Evolutionary conservation across 2,113 vertebrate species (phyloP).

Genomic region (Poecile atricapillus): DNA sequence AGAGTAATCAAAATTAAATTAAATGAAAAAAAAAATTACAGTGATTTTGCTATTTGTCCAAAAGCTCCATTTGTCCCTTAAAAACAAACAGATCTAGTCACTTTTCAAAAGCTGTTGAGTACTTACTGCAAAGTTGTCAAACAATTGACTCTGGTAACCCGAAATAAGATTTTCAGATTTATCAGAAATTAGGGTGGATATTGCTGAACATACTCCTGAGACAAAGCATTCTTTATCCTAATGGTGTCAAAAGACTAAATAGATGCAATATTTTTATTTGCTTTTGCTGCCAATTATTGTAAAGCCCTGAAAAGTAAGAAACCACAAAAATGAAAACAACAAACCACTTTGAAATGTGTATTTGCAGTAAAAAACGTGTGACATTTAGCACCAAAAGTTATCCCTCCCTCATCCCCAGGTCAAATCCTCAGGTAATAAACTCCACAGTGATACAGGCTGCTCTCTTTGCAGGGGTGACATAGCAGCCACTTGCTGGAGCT

Average conservation of each 20-base stretch:
- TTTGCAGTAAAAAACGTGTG: background rate
- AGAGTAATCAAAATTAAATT: background rate
- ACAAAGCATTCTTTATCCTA: background rate
- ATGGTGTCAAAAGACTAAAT: rapidly evolving
- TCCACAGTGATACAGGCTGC: background rate
- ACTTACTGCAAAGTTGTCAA: background rate
- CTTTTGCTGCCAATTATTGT: background rate
- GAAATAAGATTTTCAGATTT: background rate
- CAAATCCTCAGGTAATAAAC: background rate
- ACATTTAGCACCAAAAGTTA: background rate
- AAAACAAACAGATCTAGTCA: background rate
- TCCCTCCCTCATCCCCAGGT: no score
- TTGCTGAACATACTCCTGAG: background rate
- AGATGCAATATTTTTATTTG: background rate
- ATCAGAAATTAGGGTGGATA: background rate
- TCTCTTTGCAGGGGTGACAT: background rate
- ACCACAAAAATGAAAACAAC: background rate
- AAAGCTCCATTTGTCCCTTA: background rate
- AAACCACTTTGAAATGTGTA: background rate
- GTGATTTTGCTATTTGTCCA: background rate
- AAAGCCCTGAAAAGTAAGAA: background rate
- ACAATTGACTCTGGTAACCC: background rate
- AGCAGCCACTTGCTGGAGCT: background rate
- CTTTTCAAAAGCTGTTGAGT: background rate
- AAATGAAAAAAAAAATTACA: background rate